Conservation (phyloP, 37 sponge, comb jelly and placozoan genomes). For the Aphrocallistes beatrix region DNA sequence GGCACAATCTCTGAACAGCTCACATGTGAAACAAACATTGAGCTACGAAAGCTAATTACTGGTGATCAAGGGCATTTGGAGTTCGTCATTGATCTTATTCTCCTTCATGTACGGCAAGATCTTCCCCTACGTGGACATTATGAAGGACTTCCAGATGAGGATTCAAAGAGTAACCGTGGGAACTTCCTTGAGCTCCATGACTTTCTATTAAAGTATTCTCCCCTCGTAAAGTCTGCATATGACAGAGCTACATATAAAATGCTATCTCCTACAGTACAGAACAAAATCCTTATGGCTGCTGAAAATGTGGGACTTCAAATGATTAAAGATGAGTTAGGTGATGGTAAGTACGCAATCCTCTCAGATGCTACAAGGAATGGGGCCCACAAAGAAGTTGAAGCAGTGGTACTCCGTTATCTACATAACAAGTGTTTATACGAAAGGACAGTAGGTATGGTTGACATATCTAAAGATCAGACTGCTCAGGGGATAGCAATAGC, state of each 20-base stretch:
- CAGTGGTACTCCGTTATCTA: constrained; percentile 1
- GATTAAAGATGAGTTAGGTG: not conserved
- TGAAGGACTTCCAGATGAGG: constrained; percentile 8
- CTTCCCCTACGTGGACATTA: constrained; percentile 7
- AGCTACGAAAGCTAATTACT: not conserved
- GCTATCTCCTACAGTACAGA: constrained; percentile 11
- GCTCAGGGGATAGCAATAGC: constrained; percentile 8
- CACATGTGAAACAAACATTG: constrained; percentile 8
- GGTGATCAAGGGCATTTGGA: constrained; percentile 17
- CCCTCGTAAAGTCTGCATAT: constrained; percentile 9
- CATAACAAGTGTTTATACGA: not conserved
- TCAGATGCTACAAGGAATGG: not conserved
- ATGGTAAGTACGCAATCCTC: constrained; percentile 9
- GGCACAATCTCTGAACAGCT: constrained; percentile 9
- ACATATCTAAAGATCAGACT: not conserved
- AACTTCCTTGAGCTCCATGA: constrained; percentile 17
- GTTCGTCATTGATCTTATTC: constrained; percentile 14
- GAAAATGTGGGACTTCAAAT: constrained; percentile 10
- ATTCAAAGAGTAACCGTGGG: constrained; percentile 18
- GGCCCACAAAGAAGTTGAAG: constrained; percentile 2
- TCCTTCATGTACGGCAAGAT: constrained; percentile 7
- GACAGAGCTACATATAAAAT: not conserved
- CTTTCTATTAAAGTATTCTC: constrained; percentile 6
- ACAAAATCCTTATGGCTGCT: constrained; percentile 1
- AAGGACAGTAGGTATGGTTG: not conserved